These are phyloP conservation scores for Canis aureus DNA, from an alignment of 2,113 vertebrate species.

Conservation along the genomic window DNA sequence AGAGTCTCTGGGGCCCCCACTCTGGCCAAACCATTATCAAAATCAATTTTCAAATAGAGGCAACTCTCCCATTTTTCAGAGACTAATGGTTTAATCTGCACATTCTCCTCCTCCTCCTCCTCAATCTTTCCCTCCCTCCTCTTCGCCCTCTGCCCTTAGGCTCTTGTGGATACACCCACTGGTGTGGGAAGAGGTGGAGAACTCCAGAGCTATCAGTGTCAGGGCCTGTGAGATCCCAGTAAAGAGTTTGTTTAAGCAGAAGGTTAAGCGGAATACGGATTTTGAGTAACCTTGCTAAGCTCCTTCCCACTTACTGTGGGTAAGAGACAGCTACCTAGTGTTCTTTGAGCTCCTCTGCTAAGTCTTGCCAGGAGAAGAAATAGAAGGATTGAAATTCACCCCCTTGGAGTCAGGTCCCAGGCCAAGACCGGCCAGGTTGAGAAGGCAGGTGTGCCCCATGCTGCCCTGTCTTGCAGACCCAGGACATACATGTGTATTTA, in stretches of 20 bases:
- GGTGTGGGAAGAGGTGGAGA: not conserved
- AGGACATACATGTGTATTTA: no score
- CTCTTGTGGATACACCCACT: not conserved
- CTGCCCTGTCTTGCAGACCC: accelerated
- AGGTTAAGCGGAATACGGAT: not conserved
- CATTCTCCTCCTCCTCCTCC: not conserved
- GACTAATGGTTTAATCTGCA: slow-evolving; percentile 1
- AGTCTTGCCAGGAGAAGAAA: not conserved
- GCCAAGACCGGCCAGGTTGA: not conserved
- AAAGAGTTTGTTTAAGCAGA: not conserved
- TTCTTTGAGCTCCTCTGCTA: not conserved
- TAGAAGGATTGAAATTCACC: not conserved
- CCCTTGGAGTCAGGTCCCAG: not conserved
- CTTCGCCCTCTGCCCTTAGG: not conserved
- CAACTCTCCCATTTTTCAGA: slow-evolving; percentile 66
- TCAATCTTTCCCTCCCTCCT: not conserved
- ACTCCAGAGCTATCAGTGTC: no score
- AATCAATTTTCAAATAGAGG: slow-evolving; percentile 41
- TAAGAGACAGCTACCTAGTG: not conserved
- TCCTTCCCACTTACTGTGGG: not conserved
- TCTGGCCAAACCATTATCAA: not conserved
- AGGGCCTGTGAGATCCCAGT: not conserved
- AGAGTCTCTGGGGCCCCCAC: not conserved
- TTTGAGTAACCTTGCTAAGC: not conserved
- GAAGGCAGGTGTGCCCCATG: not conserved